Conservation (phyloP, 2,888 invertebrate species). For the Allolobophora icterica region DNA sequence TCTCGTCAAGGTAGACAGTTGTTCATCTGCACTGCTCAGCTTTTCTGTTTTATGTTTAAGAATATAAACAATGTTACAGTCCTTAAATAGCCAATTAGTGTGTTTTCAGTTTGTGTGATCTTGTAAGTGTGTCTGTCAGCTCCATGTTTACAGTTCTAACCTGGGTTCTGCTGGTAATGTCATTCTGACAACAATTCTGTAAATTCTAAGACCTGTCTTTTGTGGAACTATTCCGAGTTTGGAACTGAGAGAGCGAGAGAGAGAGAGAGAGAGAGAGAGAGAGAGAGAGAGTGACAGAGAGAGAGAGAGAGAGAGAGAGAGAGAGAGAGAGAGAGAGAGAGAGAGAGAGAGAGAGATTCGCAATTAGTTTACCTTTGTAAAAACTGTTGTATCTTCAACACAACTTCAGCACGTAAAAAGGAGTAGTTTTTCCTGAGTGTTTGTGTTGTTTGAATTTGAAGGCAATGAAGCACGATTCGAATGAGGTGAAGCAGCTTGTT, state of each 20-base stretch:
- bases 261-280: background rate
- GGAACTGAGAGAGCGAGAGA: background rate
- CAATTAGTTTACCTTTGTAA: background rate
- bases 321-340: background rate
- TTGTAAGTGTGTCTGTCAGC: too few species aligned
- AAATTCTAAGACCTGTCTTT: too few species aligned
- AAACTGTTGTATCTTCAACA: background rate
- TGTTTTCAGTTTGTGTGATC: too few species aligned
- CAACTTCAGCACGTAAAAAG: background rate
- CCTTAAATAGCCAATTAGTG: background rate
- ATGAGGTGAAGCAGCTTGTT: slow-evolving; percentile 90
- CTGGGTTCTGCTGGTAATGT: too few species aligned
- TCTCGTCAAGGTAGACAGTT: slow-evolving; percentile 76
- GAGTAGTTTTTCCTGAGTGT: too few species aligned
- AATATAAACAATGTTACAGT: too few species aligned
- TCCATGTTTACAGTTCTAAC: background rate
- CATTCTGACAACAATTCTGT: too few species aligned
- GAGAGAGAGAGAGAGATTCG: background rate
- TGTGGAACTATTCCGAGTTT: too few species aligned
- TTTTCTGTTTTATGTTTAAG: too few species aligned
- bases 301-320: too few species aligned
- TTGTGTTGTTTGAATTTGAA: slow-evolving; percentile 42
- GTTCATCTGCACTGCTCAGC: too few species aligned
- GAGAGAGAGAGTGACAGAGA: too few species aligned
- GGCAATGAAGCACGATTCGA: slow-evolving; percentile 84